Evolutionary conservation across 2,797 vertebrate genomes (phyloP), one percentile per base, ranked within the genome.

Genomic region (Tokudaia muenninki): DNA sequence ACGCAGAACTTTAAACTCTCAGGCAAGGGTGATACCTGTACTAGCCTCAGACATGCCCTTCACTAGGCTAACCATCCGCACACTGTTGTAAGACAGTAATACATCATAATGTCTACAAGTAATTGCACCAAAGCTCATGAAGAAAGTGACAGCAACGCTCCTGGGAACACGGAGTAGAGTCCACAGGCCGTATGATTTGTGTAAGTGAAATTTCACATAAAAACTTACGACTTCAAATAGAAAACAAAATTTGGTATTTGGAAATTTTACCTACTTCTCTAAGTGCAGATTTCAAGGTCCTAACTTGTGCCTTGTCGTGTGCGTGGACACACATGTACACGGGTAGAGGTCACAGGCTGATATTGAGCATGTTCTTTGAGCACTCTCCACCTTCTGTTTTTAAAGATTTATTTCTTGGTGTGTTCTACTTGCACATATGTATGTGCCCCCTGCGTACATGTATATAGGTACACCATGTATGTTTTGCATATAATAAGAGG

Each of bases 201-300:
- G 14, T 31, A 92, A 95, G 21, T 1, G 22, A 92, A 59, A 55
- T 50, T 92, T 65, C 74, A 87, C 63, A 92, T 65, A 72, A 44
- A 92, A 81, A 59, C 82, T 77, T 87, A 63, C 72, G 72, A 77
- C 79, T 86, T 34, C 86, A 89, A 92, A 89, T 86, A 93, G 52
- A 78, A 94, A 89, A 81, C 37, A 67, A 67, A 59, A 91, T 84
- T 95, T 52, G 75, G 41, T 61, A 80, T 21, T 92, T 77, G 41
- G 37, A 93, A 94, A 67, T 50, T 22, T 74, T 44, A 13, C n/a
- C 44, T 83, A 81, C 16, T 86, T 70, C 92, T 22, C 55, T 87
- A 55, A 78, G 11, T 14, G 89, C 1, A 87, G 50, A 92, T 70
- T 90, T 88, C 37, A 84, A 61, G 92, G 19, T 47, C 31, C 63